Conservation (phyloP, 2,113 vertebrate species). For the Upupa epops region DNA sequence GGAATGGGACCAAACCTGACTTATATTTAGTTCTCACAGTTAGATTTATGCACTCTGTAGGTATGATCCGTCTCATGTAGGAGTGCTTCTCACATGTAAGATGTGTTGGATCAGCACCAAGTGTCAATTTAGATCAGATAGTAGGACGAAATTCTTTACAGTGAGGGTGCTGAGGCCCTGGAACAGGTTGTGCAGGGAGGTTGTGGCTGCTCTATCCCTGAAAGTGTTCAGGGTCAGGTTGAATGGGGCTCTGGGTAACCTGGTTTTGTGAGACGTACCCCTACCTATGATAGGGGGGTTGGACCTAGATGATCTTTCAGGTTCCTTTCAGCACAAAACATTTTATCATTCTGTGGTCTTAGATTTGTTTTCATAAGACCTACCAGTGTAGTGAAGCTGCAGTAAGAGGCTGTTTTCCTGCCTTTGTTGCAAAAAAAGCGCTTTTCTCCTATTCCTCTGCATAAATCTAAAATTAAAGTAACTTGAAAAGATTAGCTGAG, state of each 20-base stretch:
- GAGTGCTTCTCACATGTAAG: not conserved
- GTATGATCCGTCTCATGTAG: not conserved
- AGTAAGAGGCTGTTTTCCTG: not conserved
- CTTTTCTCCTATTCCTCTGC: not conserved
- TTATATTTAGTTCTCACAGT: not conserved
- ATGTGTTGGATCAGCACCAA: too few relatives aligned
- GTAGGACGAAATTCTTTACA: not conserved
- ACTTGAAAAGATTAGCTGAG: not conserved
- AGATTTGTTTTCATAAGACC: not conserved
- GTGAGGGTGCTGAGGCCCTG: not conserved
- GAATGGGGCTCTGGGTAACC: not conserved
- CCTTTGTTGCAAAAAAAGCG: not conserved
- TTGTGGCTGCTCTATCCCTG: not conserved
- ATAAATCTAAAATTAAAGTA: constrained; percentile 14
- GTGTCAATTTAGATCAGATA: not conserved
- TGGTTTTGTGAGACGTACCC: not conserved
- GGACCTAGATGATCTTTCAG: not conserved
- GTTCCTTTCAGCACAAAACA: not conserved
- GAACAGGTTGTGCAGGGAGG: not conserved
- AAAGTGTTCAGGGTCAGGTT: not conserved
- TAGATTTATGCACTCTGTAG: not conserved
- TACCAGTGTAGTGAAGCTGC: not conserved
- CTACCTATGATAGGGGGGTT: not conserved
- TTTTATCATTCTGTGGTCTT: not conserved
- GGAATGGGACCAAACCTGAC: not conserved